Evolutionary conservation across 2,888 invertebrate species (phyloP).

Genomic region (Volucella zonaria): DNA sequence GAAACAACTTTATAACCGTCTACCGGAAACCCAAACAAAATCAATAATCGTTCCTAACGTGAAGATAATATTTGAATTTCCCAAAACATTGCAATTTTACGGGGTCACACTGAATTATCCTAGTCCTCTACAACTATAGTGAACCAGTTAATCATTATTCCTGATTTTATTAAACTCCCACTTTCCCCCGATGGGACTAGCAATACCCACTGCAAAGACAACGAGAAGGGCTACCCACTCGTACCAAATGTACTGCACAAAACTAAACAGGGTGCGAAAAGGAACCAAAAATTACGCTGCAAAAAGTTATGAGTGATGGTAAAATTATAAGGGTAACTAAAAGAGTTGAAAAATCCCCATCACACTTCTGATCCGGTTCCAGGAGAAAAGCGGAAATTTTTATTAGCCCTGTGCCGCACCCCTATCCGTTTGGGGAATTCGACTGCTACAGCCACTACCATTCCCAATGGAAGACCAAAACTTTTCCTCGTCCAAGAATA

Average conservation of each 20-base stretch:
- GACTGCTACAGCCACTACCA: conserved; percentile 1
- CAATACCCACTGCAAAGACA: not conserved
- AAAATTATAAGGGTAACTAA: conserved; percentile 71
- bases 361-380: conserved; percentile 62
- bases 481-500: conserved; percentile 13
- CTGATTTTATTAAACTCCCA: conserved; percentile 67
- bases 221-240: conserved; percentile 4
- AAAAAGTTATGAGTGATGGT: conserved; percentile 71
- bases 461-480: conserved; percentile 21
- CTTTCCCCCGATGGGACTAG: conserved; percentile 33
- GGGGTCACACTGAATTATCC: no score
- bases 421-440: conserved; percentile 1
- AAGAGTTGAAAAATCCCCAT: conserved; percentile 69
- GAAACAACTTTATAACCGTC: no score
- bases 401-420: not conserved
- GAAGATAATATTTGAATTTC: no score
- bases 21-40: no score
- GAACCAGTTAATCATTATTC: conserved; percentile 69
- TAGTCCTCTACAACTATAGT: no score
- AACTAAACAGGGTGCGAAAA: conserved; percentile 46
- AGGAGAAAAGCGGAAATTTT: conserved; percentile 38
- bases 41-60: no score
- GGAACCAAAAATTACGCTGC: conserved; percentile 43
- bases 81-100: no score
- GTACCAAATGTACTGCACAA: conserved; percentile 13